Percentiles rank a stretch among this genome's conserved stretches.
These are phyloP conservation scores for Silurus meridionalis DNA, from an alignment of 2,113 vertebrate species.

Conservation along the genomic window DNA sequence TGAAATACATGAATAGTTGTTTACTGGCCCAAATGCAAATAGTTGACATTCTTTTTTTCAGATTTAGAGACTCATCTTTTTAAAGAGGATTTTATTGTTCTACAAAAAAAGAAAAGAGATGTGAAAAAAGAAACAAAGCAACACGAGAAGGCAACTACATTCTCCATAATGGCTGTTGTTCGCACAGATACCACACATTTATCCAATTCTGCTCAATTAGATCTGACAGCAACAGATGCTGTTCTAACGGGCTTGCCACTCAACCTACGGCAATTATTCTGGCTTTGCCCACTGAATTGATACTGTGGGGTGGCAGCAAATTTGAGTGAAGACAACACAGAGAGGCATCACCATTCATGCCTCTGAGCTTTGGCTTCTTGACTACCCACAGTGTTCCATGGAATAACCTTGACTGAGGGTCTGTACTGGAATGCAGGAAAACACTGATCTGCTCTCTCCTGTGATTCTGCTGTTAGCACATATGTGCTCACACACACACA, in stretches of 20 bases:
- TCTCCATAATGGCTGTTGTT: conserved; percentile 49
- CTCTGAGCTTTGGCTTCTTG: not conserved
- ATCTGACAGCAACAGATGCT: conserved; percentile 44
- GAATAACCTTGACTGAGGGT: conserved; percentile 18
- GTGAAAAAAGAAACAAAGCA: conserved; percentile 26
- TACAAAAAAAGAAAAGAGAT: not conserved
- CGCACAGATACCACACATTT: conserved; percentile 36
- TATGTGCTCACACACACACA: not conserved
- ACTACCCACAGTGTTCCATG: not conserved
- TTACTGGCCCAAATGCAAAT: conserved; percentile 53
- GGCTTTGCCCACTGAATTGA: conserved; percentile 31
- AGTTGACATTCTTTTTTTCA: conserved; percentile 50
- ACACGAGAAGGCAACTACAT: conserved; percentile 43
- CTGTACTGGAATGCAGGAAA: conserved; percentile 19
- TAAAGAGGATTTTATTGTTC: conserved; percentile 45
- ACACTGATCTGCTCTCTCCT: conserved; percentile 20
- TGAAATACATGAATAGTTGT: conserved; percentile 30
- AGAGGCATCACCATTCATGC: not conserved
- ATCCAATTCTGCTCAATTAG: conserved; percentile 46
- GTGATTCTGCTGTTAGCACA: conserved; percentile 16
- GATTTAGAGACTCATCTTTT: conserved; percentile 43
- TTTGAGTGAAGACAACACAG: not conserved
- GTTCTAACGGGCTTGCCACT: conserved; percentile 43
- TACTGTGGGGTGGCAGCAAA: conserved; percentile 23
- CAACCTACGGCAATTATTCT: conserved; percentile 42